Conservation (phyloP, 2,797 vertebrate genomes). For the Parotocinclus haroldoi region DNA sequence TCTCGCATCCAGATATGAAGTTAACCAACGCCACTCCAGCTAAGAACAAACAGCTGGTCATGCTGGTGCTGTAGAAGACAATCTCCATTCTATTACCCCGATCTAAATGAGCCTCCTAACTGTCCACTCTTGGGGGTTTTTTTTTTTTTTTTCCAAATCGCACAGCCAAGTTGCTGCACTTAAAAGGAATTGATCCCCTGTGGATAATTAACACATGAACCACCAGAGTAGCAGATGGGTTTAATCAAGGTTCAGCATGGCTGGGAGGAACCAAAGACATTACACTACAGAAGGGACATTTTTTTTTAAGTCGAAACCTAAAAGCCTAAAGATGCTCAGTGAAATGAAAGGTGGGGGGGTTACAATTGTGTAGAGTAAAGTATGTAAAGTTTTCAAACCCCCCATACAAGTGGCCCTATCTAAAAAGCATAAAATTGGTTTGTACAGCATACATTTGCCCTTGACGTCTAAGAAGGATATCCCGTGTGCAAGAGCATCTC, state of each 20-base stretch:
- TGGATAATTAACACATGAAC: conserved; percentile 43
- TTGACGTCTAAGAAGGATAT: conserved; percentile 63
- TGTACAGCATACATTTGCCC: conserved; percentile 70
- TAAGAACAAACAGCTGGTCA: background rate
- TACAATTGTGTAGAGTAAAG: conserved; percentile 72
- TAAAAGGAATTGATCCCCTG: conserved; percentile 30
- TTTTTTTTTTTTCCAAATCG: too few species aligned
- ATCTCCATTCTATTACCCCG: background rate
- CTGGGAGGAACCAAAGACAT: conserved; percentile 39
- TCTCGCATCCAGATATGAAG: too few species aligned
- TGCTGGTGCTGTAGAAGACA: background rate
- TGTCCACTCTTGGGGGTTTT: conserved; percentile 18
- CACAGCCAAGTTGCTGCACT: conserved; percentile 21
- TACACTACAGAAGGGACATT: conserved; percentile 44
- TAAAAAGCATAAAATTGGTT: conserved; percentile 89
- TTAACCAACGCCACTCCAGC: background rate
- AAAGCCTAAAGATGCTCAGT: conserved; percentile 48
- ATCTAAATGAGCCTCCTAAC: conserved; percentile 17
- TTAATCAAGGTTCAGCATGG: conserved; percentile 54
- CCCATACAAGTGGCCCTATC: conserved; percentile 80
- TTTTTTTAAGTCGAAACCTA: conserved; percentile 51
- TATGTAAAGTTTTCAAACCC: conserved; percentile 77
- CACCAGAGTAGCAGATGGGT: conserved; percentile 53
- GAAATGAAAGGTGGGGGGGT: conserved; percentile 64
- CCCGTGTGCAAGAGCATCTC: conserved; percentile 58